phyloP scores from a whole-genome alignment of 2,113 vertebrate species.

The Syrmaticus mikado region DNA sequence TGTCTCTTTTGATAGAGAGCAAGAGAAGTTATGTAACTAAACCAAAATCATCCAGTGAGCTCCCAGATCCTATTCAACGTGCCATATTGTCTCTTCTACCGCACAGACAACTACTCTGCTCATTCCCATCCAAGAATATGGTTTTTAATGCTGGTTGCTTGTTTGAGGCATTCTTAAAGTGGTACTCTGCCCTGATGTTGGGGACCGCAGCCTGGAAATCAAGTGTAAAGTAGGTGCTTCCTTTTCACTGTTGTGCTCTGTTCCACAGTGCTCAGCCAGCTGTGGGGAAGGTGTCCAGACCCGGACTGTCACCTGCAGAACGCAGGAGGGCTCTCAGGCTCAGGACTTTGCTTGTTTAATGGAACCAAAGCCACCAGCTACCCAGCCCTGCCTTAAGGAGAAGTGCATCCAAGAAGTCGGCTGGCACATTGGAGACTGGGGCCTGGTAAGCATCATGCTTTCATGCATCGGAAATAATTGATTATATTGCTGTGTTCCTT shows the following conservation, averaged over 20 bases:
- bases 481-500: neutral
- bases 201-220: neutral
- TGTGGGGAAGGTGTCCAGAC: constrained; percentile 89
- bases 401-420: constrained; percentile 78
- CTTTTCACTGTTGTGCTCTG: neutral
- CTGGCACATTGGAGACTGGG: constrained; percentile 91
- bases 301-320: constrained; percentile 82
- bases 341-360: constrained; percentile 80
- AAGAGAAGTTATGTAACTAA: neutral
- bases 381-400: constrained; percentile 79
- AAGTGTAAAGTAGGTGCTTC: neutral
- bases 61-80: neutral
- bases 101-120: neutral
- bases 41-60: neutral
- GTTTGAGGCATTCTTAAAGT: neutral
- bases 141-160: neutral
- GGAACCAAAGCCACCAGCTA: constrained; percentile 72
- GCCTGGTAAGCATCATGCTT: constrained; percentile 80
- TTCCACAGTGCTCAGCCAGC: constrained; percentile 88
- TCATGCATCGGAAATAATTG: neutral
- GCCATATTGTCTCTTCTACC: neutral
- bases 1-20: neutral
- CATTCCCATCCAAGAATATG: neutral
- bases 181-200: neutral
- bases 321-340: constrained; percentile 73